Conservation (phyloP, 2,888 invertebrate species). For the Thyatira batis region DNA sequence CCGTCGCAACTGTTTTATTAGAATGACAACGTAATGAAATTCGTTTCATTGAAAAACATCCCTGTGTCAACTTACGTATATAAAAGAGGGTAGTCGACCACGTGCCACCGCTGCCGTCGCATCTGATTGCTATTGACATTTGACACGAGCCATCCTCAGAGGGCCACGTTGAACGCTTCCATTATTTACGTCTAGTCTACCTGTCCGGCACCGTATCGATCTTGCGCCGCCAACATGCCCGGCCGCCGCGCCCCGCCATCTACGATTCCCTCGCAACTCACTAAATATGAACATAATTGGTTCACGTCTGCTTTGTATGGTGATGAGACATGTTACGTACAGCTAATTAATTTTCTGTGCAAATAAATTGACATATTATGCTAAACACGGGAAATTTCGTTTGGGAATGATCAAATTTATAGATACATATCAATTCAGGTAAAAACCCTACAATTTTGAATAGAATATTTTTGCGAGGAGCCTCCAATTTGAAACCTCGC, state of each 20-base stretch:
- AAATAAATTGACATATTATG: background rate
- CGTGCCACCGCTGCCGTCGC: slow-evolving; percentile 26
- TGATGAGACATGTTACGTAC: slow-evolving; percentile 31
- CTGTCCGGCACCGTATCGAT: slow-evolving; percentile 33
- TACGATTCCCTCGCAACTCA: slow-evolving; percentile 41
- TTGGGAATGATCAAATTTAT: background rate
- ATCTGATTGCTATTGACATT: slow-evolving; percentile 59
- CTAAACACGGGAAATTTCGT: background rate
- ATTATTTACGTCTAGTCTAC: slow-evolving; percentile 69
- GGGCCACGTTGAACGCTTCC: slow-evolving; percentile 54
- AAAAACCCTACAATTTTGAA: background rate
- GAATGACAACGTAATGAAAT: background rate
- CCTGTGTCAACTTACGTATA: slow-evolving; percentile 6
- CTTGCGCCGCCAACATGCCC: slow-evolving; percentile 41
- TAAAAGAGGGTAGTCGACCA: slow-evolving; percentile 26
- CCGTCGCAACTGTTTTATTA: background rate
- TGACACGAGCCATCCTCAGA: slow-evolving; percentile 47
- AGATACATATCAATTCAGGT: background rate
- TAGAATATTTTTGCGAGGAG: background rate
- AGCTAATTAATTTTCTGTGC: slow-evolving; percentile 1
- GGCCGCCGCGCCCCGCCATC: slow-evolving; percentile 26
- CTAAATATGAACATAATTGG: slow-evolving; percentile 61
- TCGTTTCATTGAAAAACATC: background rate
- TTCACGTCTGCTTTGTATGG: slow-evolving; percentile 51
- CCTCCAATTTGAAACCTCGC: slow-evolving; percentile 18